phyloP scores from a whole-genome alignment of 2,797 vertebrate genomes.

The Neosilurus mollespiculum region DNA sequence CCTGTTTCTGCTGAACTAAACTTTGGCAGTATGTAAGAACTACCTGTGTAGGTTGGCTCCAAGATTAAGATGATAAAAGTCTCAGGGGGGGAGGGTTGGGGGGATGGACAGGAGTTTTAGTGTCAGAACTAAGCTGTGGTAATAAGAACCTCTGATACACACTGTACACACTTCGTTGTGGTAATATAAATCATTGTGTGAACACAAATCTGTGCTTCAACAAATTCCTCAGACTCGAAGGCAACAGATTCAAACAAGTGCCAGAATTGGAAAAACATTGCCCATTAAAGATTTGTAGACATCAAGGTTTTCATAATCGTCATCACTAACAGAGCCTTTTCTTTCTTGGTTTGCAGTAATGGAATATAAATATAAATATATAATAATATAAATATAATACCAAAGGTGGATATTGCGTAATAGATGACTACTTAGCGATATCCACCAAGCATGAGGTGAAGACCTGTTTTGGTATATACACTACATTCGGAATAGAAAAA shows the following conservation, averaged over 20 bases:
- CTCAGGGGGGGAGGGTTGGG: neutral
- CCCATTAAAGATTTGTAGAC: neutral
- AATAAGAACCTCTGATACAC: neutral
- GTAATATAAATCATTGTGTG: neutral
- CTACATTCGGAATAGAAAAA: too few relatives aligned
- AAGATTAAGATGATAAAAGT: neutral
- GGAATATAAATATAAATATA: too few relatives aligned
- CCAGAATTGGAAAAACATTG: neutral
- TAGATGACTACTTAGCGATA: too few relatives aligned
- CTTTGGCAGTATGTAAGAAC: conserved; percentile 19
- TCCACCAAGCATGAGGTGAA: too few relatives aligned
- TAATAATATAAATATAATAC: too few relatives aligned
- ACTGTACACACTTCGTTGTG: neutral
- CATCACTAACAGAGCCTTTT: neutral
- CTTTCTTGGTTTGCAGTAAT: neutral
- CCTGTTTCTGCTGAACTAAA: conserved; percentile 34
- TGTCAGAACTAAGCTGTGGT: neutral
- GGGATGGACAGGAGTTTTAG: neutral
- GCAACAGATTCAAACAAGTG: conserved; percentile 17
- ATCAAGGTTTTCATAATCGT: neutral
- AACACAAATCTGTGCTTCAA: neutral
- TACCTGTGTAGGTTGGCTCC: neutral
- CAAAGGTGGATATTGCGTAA: too few relatives aligned
- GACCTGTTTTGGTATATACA: too few relatives aligned
- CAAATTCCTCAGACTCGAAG: conserved; percentile 13